Evolutionary conservation across 2,797 vertebrate genomes (phyloP).

Genomic region (Artibeus lituratus): DNA sequence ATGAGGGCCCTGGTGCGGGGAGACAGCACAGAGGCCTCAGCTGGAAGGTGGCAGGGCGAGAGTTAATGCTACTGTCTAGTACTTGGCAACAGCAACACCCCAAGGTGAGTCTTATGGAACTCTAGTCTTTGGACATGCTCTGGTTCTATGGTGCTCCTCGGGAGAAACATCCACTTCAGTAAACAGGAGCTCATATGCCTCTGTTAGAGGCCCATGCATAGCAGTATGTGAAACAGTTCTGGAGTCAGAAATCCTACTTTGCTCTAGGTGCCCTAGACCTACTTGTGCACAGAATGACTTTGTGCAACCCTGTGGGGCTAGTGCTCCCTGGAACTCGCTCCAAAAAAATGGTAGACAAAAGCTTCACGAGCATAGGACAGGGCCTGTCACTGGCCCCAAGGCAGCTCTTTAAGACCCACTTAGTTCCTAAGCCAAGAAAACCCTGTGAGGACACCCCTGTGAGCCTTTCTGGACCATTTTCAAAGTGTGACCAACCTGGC

Average conservation of each 20-base stretch:
- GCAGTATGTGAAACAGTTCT: neutral
- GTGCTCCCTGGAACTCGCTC: neutral
- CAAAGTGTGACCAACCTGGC: neutral
- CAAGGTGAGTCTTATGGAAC: neutral
- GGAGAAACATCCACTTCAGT: neutral
- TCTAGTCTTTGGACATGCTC: neutral
- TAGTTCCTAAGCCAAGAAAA: neutral
- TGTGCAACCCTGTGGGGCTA: too few species aligned
- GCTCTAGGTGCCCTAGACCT: neutral
- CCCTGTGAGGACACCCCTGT: neutral
- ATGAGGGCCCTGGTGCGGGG: accelerated
- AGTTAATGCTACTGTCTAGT: too few species aligned
- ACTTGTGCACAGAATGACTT: neutral
- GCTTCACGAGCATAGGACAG: neutral
- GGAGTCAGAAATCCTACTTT: neutral
- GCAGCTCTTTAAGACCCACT: neutral
- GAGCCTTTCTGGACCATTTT: neutral
- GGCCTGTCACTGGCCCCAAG: neutral
- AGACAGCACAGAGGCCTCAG: neutral
- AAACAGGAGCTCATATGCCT: accelerated
- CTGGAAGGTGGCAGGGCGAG: neutral
- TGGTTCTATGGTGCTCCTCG: accelerated
- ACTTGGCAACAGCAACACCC: neutral
- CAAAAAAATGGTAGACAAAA: neutral
- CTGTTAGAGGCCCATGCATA: accelerated